Evolutionary conservation across 2,113 vertebrate species (phyloP).

Genomic region (Pampusana beccarii): DNA sequence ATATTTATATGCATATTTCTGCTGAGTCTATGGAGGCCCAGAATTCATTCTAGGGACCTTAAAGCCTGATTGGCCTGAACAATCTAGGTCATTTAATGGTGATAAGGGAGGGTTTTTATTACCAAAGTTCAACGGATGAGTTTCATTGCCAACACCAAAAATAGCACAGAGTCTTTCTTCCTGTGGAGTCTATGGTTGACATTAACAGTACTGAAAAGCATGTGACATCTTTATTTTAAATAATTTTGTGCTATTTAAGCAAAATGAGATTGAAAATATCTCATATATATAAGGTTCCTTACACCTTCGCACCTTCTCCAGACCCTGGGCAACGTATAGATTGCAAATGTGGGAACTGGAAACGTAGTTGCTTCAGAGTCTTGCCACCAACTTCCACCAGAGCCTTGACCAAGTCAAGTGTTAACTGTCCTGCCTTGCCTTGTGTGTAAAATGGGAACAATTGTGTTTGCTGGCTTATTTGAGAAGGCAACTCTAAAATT

Average conservation of each 20-base stretch:
- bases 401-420: not conserved
- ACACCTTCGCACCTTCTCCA: not conserved
- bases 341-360: not conserved
- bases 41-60: not conserved
- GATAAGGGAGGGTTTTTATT: not conserved
- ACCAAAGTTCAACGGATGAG: not conserved
- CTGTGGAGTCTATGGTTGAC: not conserved
- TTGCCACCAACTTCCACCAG: not conserved
- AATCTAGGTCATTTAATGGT: not conserved
- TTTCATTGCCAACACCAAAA: not conserved
- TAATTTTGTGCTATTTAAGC: not conserved
- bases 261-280: not conserved
- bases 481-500: not conserved
- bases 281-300: not conserved
- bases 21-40: not conserved
- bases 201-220: not conserved
- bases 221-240: not conserved
- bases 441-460: not conserved
- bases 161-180: not conserved
- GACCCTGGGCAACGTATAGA: not conserved
- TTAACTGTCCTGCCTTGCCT: not conserved
- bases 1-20: not conserved
- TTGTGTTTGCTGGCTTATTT: not conserved
- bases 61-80: not conserved
- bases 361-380: not conserved